Conservation (phyloP, 2,888 invertebrate genomes). For the Leptopilina myrica region DNA sequence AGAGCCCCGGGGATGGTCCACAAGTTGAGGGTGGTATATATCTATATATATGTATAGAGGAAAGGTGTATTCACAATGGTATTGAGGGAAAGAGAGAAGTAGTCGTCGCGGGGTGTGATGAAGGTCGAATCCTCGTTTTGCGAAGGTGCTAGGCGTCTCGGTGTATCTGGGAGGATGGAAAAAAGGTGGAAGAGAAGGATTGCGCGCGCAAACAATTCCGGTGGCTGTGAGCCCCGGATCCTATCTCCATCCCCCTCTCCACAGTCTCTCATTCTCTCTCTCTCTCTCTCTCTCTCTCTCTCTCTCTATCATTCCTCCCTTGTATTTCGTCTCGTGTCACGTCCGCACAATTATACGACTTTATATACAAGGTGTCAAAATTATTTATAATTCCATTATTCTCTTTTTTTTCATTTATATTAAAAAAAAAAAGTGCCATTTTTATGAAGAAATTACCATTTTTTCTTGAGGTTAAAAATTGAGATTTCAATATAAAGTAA, state of each 20-base stretch:
- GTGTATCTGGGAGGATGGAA: background rate
- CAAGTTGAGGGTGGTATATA: background rate
- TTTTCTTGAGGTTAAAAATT: no score
- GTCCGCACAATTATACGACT: background rate
- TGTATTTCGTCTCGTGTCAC: conserved; percentile 10
- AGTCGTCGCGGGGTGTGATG: background rate
- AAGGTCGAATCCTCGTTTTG: conserved; percentile 22
- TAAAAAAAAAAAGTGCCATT: no score
- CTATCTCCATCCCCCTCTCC: background rate
- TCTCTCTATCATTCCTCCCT: background rate
- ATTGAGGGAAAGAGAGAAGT: background rate
- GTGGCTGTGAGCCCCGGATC: conserved; percentile 36
- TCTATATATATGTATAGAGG: no score
- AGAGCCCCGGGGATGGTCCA: conserved; percentile 35
- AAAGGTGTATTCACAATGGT: background rate
- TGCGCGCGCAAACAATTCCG: conserved; percentile 35
- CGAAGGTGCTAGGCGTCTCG: conserved; percentile 26
- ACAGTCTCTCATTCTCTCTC: no score
- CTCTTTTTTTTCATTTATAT: background rate
- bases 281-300: background rate
- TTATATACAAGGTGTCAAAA: conserved; percentile 4
- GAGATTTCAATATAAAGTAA: no score
- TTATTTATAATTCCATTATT: background rate
- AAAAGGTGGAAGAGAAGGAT: background rate
- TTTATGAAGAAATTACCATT: no score